Base-by-base conservation (phyloP, 92 coral and sea anemone genomes). In the Zoanthus solanderi region DNA sequence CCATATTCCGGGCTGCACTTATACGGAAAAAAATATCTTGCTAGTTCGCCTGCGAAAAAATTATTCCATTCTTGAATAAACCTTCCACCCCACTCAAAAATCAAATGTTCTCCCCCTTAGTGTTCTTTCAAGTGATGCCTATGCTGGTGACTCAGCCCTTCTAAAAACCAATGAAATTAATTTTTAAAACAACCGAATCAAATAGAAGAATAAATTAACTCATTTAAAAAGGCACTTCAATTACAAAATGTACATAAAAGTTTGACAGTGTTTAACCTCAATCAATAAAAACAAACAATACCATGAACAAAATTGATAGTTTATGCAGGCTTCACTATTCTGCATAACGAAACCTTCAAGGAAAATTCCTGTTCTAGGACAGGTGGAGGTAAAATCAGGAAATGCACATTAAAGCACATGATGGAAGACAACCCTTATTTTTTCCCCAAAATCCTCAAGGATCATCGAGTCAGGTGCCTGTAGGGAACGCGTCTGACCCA, bases 301-400 rank as follows among this genome's bases (percentile, higher is more conserved):
- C 63, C 18, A 68, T 32, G 13, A 9, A 68, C 18, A 14, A 68
- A 32, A 68, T 68, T 0, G 63, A 57, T 15, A 57, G 63, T 57
- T 57, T 15, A 57, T 57, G 12, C 67, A 60, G 67, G 67, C 18
- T 23, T 71, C 46, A 30, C 47, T 71, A 1, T 11, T 71, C 75
- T 71, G 75, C 75, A 71, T 71, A 31, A 37, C 29, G 75, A 71
- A 71, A 71, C 75, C 75, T 45, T 71, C 29, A 30, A 30, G 47
- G 75, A 16, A 37, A 30, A 12, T 12, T 71, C 75, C 17, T 71
- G 13, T 71, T 30, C 75, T 30, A 14, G 47, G 12, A 2, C 32
- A 30, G 47, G 73, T 31, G 73, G 17, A 71, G 47, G 75, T 71
- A 30, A 23, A 60, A 60, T n/a, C 67, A 14, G 67, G 18, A 23